Percentiles rank a stretch among this genome's conserved stretches.
Evolutionary conservation across 2,113 vertebrate genomes (phyloP).

Genomic region (Catharus minimus): DNA sequence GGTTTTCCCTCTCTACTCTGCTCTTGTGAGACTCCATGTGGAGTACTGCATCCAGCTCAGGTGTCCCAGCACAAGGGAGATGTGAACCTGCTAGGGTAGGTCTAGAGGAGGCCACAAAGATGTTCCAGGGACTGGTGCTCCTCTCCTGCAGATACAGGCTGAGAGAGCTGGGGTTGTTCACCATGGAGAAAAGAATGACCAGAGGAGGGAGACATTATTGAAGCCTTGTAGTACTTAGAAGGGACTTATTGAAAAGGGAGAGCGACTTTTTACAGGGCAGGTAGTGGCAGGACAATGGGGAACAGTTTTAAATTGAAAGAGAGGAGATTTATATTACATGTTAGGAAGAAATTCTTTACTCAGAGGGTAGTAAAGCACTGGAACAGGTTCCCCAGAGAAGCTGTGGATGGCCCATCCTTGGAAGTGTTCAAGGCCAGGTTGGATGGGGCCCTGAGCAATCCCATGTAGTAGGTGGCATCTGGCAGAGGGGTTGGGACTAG

Average conservation of each 20-base stretch:
- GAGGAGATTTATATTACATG: not conserved
- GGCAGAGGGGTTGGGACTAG: not conserved
- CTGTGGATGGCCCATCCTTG: not conserved
- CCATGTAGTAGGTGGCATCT: not conserved
- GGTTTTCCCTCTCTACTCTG: not conserved
- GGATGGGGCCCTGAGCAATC: not conserved
- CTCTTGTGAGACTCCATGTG: not conserved
- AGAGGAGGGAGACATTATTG: not conserved
- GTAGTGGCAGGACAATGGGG: not conserved
- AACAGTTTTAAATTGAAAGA: not conserved
- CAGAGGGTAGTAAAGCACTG: not conserved
- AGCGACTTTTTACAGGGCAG: not conserved
- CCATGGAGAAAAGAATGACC: not conserved
- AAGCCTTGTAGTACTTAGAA: not conserved
- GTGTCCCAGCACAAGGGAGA: not conserved
- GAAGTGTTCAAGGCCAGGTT: not conserved
- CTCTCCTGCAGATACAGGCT: not conserved
- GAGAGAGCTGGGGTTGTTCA: not conserved
- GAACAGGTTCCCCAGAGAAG: not conserved
- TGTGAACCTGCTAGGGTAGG: not conserved
- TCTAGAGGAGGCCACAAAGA: not conserved
- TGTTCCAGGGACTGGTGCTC: not conserved
- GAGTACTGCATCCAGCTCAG: not conserved
- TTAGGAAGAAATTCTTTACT: not conserved
- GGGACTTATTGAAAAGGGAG: not conserved